phyloP scores from a whole-genome alignment of 2,888 invertebrate genomes.

The Drosophila siamana region DNA sequence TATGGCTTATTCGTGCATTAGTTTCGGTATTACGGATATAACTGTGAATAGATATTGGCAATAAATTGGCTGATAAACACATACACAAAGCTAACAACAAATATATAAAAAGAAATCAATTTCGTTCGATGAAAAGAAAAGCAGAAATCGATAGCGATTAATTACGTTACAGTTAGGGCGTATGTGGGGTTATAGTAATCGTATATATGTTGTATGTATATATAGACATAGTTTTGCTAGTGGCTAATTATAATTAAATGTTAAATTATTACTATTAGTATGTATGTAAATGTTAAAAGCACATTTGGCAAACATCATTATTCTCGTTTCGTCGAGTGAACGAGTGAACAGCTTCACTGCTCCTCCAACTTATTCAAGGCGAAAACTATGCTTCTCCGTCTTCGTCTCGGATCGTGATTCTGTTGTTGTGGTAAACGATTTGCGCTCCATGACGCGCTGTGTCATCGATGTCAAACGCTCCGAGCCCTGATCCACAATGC shows the following conservation, averaged over 20 bases:
- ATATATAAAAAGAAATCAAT: constrained; percentile 43
- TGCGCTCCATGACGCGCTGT: constrained; percentile 85
- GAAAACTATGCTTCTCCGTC: constrained; percentile 85
- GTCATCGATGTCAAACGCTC: constrained; percentile 85
- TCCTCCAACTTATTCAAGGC: constrained; percentile 78
- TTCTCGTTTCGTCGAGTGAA: constrained; percentile 23
- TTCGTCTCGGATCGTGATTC: constrained; percentile 85
- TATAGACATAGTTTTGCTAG: constrained; percentile 69
- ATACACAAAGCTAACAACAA: constrained; percentile 55
- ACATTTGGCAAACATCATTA: constrained; percentile 81
- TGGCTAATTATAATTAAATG: constrained; percentile 75
- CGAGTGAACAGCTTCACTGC: background rate
- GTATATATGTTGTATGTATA: constrained; percentile 33
- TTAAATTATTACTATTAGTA: constrained; percentile 80
- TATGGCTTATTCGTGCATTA: constrained; percentile 27
- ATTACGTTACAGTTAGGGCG: constrained; percentile 37
- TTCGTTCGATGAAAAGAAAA: constrained; percentile 23
- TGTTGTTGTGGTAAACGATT: constrained; percentile 84
- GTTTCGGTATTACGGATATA: constrained; percentile 13
- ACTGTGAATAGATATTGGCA: constrained; percentile 73
- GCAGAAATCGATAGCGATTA: constrained; percentile 35
- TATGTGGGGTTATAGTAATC: constrained; percentile 23
- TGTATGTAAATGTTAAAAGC: constrained; percentile 83
- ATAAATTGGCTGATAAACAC: constrained; percentile 74
- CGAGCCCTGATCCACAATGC: constrained; percentile 84